These are phyloP conservation scores for Xanthorhoe designata DNA, from an alignment of 2,888 invertebrate species.

Conservation along the genomic window DNA sequence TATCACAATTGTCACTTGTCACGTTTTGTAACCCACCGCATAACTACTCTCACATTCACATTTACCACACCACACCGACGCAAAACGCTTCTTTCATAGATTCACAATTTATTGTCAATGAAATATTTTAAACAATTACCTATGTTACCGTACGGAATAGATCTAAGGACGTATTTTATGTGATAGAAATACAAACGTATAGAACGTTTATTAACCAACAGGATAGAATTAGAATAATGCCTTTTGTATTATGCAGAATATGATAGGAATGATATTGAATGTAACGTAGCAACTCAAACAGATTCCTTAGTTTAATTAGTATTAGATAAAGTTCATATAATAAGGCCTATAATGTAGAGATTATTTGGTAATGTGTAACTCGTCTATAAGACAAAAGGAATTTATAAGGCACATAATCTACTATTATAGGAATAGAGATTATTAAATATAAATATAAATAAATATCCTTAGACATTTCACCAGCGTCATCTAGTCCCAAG, in stretches of 20 bases:
- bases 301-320: constrained; percentile 9
- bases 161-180: constrained; percentile 3
- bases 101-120: constrained; percentile 2
- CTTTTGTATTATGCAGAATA: constrained; percentile 1
- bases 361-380: constrained; percentile 54
- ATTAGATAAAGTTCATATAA: constrained; percentile 26
- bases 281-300: background rate
- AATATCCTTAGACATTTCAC: too few species aligned
- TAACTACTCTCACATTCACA: constrained; percentile 15
- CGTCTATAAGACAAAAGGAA: constrained; percentile 69
- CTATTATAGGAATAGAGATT: constrained; percentile 32
- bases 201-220: background rate
- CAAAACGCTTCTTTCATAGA: constrained; percentile 13
- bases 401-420: constrained; percentile 56
- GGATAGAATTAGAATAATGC: constrained; percentile 5
- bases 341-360: constrained; percentile 59
- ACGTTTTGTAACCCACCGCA: constrained; percentile 8
- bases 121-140: background rate
- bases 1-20: constrained; percentile 1
- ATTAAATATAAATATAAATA: too few species aligned
- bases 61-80: constrained; percentile 7
- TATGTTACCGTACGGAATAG: constrained; percentile 9
- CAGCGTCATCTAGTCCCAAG: too few species aligned
- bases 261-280: background rate
- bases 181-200: constrained; percentile 11